These are phyloP conservation scores for Papilio dardanus DNA, from an alignment of 1,140 invertebrate species.

Conservation along the genomic window DNA sequence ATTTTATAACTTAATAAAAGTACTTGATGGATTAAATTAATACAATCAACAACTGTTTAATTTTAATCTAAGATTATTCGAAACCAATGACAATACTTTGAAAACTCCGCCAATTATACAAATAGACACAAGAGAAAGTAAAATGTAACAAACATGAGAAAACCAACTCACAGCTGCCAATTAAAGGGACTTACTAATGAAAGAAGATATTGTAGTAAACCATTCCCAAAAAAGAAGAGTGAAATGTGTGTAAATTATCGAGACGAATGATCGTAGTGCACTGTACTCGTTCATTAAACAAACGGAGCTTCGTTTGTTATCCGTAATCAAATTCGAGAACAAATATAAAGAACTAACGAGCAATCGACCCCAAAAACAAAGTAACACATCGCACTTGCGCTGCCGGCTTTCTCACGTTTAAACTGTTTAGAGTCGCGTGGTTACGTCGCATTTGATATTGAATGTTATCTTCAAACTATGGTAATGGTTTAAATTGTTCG, in stretches of 20 bases:
- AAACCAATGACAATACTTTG: background rate
- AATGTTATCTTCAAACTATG: conserved; percentile 55
- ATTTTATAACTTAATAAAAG: conserved; percentile 19
- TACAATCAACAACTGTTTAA: background rate
- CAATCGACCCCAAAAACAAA: conserved; percentile 48
- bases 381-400: conserved; percentile 50
- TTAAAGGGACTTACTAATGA: conserved; percentile 12
- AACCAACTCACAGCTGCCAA: background rate
- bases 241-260: conserved; percentile 18
- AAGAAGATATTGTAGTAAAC: background rate
- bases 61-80: background rate
- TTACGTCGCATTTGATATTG: conserved; percentile 55
- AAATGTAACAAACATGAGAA: background rate
- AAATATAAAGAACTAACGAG: conserved; percentile 23
- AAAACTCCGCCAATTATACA: background rate
- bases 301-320: conserved; percentile 8
- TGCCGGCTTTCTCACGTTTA: conserved; percentile 64
- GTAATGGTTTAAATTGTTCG: conserved; percentile 48
- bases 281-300: background rate
- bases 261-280: conserved; percentile 6
- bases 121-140: background rate
- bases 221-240: background rate
- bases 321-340: conserved; percentile 13
- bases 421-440: conserved; percentile 66
- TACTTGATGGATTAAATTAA: background rate